phyloP scores from a whole-genome alignment of 2,113 vertebrate species.

The Conger conger region DNA sequence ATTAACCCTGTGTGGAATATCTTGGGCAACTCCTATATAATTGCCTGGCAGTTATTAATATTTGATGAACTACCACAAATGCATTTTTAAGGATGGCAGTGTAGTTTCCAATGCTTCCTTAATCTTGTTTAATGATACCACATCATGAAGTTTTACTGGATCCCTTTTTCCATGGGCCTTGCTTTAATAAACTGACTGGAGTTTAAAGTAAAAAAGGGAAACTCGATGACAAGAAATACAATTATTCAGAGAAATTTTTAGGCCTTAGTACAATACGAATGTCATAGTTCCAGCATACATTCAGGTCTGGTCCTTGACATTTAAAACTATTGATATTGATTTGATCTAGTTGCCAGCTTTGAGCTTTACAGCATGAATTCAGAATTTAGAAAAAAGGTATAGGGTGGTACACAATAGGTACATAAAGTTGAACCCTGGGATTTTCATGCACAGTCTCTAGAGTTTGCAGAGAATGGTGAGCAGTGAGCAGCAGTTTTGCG shows the following conservation, averaged over 20 bases:
- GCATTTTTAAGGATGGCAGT: not conserved
- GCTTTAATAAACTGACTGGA: not conserved
- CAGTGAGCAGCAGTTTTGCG: no score
- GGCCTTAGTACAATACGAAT: not conserved
- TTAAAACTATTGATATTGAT: not conserved
- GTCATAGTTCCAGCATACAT: not conserved
- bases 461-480: no score
- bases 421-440: no score
- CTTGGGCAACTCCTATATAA: not conserved
- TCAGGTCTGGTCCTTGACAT: not conserved
- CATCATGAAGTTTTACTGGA: not conserved
- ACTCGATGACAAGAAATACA: not conserved
- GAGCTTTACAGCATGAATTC: not conserved
- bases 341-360: not conserved
- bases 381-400: not conserved
- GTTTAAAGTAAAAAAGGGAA: not conserved
- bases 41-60: not conserved
- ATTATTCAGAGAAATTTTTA: not conserved
- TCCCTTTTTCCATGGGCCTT: not conserved
- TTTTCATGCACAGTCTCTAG: no score
- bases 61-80: not conserved
- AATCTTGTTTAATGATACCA: not conserved
- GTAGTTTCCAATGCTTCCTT: not conserved
- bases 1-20: not conserved
- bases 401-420: no score